Evolutionary conservation across 2,113 vertebrate species (phyloP).

Genomic region (Gymnobelideus leadbeateri): DNA sequence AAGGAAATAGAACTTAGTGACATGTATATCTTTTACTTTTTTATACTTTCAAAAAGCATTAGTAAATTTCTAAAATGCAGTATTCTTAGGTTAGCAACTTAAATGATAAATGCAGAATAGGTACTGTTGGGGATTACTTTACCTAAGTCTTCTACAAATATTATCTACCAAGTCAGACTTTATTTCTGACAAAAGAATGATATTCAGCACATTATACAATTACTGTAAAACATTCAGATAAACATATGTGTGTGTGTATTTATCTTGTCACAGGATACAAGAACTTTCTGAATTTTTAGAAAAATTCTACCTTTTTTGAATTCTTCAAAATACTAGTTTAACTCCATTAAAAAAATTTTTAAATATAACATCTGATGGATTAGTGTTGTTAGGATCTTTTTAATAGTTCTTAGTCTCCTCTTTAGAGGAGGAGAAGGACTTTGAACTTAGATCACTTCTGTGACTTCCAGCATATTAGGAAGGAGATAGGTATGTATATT

Average conservation of each 20-base stretch:
- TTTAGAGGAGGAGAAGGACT: not conserved
- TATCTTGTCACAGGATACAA: not conserved
- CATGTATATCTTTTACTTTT: not conserved
- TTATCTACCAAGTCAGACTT: constrained; percentile 11
- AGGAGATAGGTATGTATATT: not conserved
- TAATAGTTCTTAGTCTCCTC: not conserved
- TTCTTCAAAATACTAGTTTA: constrained; percentile 8
- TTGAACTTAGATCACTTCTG: not conserved
- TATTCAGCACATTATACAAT: not conserved
- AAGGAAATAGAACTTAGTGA: constrained; percentile 18
- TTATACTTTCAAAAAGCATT: constrained; percentile 10
- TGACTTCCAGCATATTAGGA: not conserved
- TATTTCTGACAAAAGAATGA: constrained; percentile 35
- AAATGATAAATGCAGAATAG: constrained; percentile 15
- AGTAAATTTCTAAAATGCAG: constrained; percentile 34
- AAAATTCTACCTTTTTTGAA: constrained; percentile 5
- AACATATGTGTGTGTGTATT: not conserved
- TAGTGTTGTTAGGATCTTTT: not conserved
- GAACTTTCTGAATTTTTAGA: constrained; percentile 9
- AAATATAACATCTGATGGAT: not conserved
- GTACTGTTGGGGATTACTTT: not conserved
- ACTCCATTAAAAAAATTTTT: not conserved
- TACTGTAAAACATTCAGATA: constrained; percentile 1
- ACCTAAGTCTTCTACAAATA: constrained; percentile 18
- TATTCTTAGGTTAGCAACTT: constrained; percentile 50